Base-by-base conservation (phyloP, 2,113 vertebrate genomes). In the Cacatua alba region DNA sequence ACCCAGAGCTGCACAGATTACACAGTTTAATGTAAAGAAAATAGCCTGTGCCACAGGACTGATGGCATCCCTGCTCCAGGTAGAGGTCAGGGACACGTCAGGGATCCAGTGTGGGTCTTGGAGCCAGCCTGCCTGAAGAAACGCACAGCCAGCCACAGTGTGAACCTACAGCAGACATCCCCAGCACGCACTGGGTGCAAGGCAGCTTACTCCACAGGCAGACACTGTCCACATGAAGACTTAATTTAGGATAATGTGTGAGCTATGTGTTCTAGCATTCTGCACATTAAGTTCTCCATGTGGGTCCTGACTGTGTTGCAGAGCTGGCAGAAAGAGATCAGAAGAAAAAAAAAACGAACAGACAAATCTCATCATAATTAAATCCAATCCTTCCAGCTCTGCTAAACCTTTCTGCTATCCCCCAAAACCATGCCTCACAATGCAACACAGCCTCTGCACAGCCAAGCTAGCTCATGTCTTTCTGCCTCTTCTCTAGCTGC, bases 71-170 rank as follows among this genome's bases (percentile, higher is more conserved):
- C 67, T 0, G 2, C 53, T 63, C 53, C 60, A 28, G 53, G 62
- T n/a, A 43, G 62, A 75, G 37, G 20, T 29, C 41, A 28, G 57
- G 35, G 35, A 37, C 57, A 19, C 1, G 0, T 4, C 5, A 24
- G 31, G 55, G 16, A 44, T 5, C 44, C 8, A 0, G 33, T 8
- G 46, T 26, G 23, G 26, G 31, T n/a, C 31, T 35, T 13, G 14
- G 46, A 79, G 12, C 49, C 79, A 84, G 62, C 23, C 60, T 48
- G 57, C 28, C 20, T 24, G 46, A 53, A 70, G 51, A 39, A 69
- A 52, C 1, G 3, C 6, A 7, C 10, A 4, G 33, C 11, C 44
- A 55, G 52, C 69, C 13, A 28, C 28, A 51, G 33, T 2, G 1
- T 6, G n/a, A 69, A 20, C 44, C 14, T 4, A 31, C 55, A 43